Base-by-base conservation (phyloP, 2,888 invertebrate genomes). In the Osmoderma eremita region DNA sequence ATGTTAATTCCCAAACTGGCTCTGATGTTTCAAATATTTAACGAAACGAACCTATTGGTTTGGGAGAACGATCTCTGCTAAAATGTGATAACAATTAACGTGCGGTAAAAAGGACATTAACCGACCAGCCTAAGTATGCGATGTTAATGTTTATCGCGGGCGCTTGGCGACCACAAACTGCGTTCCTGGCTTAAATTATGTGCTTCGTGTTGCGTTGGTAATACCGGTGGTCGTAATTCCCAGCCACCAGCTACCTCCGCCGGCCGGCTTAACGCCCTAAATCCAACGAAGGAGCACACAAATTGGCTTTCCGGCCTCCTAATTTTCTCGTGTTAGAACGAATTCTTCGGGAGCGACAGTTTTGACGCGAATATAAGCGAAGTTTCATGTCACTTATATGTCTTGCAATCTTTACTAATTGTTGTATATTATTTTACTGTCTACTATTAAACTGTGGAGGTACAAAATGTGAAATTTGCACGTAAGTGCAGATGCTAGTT, bases 341-440 rank as follows among this genome's bases (percentile, higher is more conserved):
- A 61, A 61, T 61, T 61, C 45, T n/a, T 24, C 17, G 58, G 17
- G 17, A 58, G 45, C 24, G 24, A 30, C 10, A 61, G 45, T 30
- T 30, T 17, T 48, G 58, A 61, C 58, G 36, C 6, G 41, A 36
- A 12, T 45, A 61, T 61, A 61, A 61, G 36, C 36, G 45, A 48
- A 56, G 45, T 61, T 45, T 22, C 45, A 18, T 45, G 45, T 61
- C 45, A 17, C 17, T 30, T 30, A 30, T 30, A 30, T 10, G 30
- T 8, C 30, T 4, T 30, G 30, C 10, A 15, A 61, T 61, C 58
- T 17, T 45, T 15, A 61, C 45, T 48, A 61, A 61, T 48, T 61
- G 36, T 24, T 45, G 24, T 8, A 30, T n/a, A 15, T 41, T 56
- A 15, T n/a, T n/a, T n/a, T n/a, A n/a, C n/a, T n/a, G n/a, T n/a